A percentile compares a stretch with the other conserved stretches of the same genome.
Evolutionary conservation across 1,140 invertebrate genomes (phyloP).

Genomic region (Tetramorium simillimum): DNA sequence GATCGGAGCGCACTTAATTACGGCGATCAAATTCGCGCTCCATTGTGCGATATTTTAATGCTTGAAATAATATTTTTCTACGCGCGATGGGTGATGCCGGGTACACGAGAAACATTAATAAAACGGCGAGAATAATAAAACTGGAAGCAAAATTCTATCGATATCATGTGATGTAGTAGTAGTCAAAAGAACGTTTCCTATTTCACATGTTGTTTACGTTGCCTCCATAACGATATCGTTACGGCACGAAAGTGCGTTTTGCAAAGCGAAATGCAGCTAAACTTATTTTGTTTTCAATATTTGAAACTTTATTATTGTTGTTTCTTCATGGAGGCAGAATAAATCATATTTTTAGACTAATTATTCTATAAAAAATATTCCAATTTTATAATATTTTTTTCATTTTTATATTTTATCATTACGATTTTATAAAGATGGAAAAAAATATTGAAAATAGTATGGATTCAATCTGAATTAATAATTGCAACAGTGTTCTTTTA

Average conservation of each 20-base stretch:
- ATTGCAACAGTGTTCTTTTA: background rate
- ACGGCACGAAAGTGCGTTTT: background rate
- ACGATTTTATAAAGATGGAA: background rate
- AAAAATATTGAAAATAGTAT: background rate
- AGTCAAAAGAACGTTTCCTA: conserved; percentile 48
- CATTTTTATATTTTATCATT: background rate
- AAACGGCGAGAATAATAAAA: conserved; percentile 17
- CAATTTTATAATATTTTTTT: background rate
- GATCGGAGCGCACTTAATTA: conserved; percentile 12
- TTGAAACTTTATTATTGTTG: background rate
- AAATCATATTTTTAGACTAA: background rate
- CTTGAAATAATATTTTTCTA: conserved; percentile 31
- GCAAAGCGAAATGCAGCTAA: background rate
- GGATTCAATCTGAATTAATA: background rate
- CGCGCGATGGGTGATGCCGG: background rate
- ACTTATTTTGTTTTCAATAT: background rate
- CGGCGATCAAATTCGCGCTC: background rate
- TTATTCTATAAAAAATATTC: background rate
- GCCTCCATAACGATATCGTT: conserved; percentile 13
- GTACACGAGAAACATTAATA: background rate
- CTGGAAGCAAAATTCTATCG: background rate
- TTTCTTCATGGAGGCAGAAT: background rate
- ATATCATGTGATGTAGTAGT: conserved; percentile 28
- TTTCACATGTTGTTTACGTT: conserved; percentile 46
- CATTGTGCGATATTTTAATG: background rate